Percentiles rank a stretch among this genome's conserved stretches.
Conservation (phyloP, 2,113 vertebrate species). For the Parus major region DNA sequence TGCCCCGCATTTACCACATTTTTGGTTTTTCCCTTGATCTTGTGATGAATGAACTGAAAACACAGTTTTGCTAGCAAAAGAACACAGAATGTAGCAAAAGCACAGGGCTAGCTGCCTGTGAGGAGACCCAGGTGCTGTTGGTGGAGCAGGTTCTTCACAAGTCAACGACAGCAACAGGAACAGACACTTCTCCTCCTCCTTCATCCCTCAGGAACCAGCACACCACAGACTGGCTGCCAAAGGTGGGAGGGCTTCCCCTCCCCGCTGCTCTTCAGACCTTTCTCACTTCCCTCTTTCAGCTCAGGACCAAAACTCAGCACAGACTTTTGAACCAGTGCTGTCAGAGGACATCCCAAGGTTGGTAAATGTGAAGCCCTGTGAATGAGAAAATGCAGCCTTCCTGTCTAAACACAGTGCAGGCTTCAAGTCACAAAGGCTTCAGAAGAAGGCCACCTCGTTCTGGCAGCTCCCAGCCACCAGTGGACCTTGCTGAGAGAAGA, state of each 20-base stretch:
- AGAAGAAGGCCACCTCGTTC: not conserved
- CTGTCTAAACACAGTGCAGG: not conserved
- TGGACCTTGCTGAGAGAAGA: not conserved
- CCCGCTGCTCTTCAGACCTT: not conserved
- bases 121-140: not conserved
- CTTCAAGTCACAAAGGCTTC: not conserved
- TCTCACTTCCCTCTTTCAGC: not conserved
- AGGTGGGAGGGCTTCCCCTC: not conserved
- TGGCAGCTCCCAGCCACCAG: not conserved
- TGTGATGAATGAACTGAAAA: not conserved
- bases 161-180: not conserved
- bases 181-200: not conserved
- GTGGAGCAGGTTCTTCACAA: not conserved
- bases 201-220: not conserved
- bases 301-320: not conserved
- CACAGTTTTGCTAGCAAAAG: not conserved
- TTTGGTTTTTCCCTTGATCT: not conserved
- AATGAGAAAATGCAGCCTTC: not conserved
- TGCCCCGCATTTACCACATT: not conserved
- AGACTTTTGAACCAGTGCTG: not conserved
- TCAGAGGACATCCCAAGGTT: not conserved
- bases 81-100: not conserved
- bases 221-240: fast-evolving
- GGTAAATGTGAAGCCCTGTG: not conserved
- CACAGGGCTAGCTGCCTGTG: not conserved